A percentile compares a stretch with the other conserved stretches of the same genome.
These are phyloP conservation scores for Phaedon cochleariae DNA, from an alignment of 2,888 invertebrate species.

Conservation along the genomic window DNA sequence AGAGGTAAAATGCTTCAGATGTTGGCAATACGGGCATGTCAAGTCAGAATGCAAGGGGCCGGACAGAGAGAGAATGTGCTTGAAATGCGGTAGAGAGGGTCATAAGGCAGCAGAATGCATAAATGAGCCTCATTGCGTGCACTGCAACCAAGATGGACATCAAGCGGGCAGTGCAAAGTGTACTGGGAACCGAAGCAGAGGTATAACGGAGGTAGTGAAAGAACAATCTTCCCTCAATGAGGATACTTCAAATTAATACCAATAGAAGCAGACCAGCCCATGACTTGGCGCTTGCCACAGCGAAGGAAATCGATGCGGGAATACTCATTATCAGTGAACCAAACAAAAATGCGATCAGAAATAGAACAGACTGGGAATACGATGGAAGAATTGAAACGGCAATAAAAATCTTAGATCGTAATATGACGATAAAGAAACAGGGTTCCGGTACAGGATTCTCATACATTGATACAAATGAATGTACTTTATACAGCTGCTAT, in stretches of 20 bases:
- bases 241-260: not conserved
- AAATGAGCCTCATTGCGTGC: not conserved
- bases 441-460: too few species aligned
- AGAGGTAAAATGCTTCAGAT: slow-evolving; percentile 10
- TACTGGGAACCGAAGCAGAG: not conserved
- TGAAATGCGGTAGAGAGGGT: not conserved
- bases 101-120: slow-evolving; percentile 3
- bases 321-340: not conserved
- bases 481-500: too few species aligned
- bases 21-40: slow-evolving; percentile 10
- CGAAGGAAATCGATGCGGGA: not conserved
- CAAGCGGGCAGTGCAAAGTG: not conserved
- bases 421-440: not conserved
- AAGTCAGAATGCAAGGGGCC: not conserved
- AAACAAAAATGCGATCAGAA: too few species aligned
- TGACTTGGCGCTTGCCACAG: not conserved
- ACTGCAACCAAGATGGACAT: not conserved
- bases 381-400: not conserved
- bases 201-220: too few species aligned
- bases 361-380: not conserved
- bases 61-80: not conserved
- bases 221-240: not conserved
- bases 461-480: too few species aligned
- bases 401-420: not conserved
- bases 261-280: not conserved